A percentile compares a stretch with the other conserved stretches of the same genome.
Conservation (phyloP, 92 coral and sea anemone species). For the Nematostella vectensis region DNA sequence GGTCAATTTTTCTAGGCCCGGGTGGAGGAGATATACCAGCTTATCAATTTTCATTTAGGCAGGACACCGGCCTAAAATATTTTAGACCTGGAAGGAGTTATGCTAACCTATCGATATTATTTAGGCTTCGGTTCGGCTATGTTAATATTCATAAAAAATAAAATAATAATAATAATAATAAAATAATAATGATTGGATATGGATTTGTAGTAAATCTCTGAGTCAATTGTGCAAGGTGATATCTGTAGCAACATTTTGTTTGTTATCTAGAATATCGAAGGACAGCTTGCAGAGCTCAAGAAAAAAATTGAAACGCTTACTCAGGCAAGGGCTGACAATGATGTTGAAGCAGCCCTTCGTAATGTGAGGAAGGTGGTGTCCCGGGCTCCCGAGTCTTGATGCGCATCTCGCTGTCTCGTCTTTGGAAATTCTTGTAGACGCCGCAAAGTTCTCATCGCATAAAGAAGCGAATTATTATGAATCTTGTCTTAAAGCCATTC, state of each 20-base stretch:
- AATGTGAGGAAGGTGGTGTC: not conserved
- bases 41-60: not conserved
- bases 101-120: not conserved
- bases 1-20: not conserved
- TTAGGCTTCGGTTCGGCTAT: not conserved
- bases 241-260: no score
- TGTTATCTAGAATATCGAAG: no score
- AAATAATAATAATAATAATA: no score
- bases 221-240: no score
- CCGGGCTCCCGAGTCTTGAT: not conserved
- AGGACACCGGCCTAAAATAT: not conserved
- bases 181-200: no score
- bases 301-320: not conserved
- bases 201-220: no score
- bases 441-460: not conserved
- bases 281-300: not conserved
- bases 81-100: not conserved
- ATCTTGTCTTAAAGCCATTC: not conserved
- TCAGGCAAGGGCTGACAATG: not conserved
- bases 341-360: not conserved
- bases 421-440: not conserved
- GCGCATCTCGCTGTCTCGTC: not conserved
- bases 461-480: not conserved
- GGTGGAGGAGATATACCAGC: not conserved
- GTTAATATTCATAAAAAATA: no score